A percentile compares a stretch with the other conserved stretches of the same genome.
Conservation (phyloP, 2,888 invertebrate genomes). For the Leucophenga montana region DNA sequence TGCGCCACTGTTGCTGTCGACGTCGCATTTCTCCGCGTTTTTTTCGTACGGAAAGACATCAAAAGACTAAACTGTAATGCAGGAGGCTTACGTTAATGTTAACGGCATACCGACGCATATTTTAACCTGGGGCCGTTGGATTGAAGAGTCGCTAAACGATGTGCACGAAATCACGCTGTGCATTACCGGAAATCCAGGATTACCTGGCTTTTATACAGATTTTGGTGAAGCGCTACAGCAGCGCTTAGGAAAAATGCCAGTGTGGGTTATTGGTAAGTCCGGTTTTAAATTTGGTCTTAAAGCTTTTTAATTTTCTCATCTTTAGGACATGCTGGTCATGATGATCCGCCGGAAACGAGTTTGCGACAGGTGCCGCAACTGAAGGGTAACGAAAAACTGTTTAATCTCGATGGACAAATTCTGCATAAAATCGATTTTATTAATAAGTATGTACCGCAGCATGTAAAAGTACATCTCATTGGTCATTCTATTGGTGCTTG, state of each 20-base stretch:
- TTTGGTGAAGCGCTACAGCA: conserved; percentile 81
- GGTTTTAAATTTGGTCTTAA: neutral
- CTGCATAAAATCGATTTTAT: conserved; percentile 77
- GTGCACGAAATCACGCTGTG: conserved; percentile 80
- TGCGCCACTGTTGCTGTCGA: conserved; percentile 33
- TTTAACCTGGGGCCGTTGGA: conserved; percentile 81
- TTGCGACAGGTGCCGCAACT: conserved; percentile 74
- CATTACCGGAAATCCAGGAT: conserved; percentile 91
- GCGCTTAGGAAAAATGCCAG: conserved; percentile 77
- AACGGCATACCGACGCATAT: conserved; percentile 83
- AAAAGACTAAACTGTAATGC: too few relatives aligned
- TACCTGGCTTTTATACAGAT: conserved; percentile 85
- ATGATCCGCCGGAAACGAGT: conserved; percentile 77
- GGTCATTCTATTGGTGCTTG: conserved; percentile 95
- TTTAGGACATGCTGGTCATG: conserved; percentile 85
- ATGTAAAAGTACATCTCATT: conserved; percentile 84
- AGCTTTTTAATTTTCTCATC: neutral
- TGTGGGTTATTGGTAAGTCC: conserved; percentile 82
- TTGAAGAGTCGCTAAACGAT: conserved; percentile 77
- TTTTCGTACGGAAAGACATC: neutral
- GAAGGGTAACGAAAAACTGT: conserved; percentile 77
- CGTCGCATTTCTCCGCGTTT: too few relatives aligned
- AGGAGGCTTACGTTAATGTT: conserved; percentile 74
- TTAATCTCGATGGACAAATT: conserved; percentile 84
- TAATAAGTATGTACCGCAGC: conserved; percentile 80